Evolutionary conservation across 2,888 invertebrate genomes (phyloP), one percentile per base, ranked within the genome.

Genomic region (Lypha dubia): DNA sequence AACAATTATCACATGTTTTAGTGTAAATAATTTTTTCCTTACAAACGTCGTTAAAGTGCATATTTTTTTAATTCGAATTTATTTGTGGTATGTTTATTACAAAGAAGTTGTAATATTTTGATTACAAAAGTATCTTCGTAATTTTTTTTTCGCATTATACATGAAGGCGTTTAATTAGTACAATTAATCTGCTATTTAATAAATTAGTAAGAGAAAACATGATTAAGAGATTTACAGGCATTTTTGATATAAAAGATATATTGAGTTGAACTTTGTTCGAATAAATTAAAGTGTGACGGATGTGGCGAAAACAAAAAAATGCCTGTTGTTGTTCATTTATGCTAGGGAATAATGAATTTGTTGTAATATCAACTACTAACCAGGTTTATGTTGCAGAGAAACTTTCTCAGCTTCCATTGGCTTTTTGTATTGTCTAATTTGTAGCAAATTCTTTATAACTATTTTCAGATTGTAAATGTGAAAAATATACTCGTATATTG

Each of bases 181-280:
- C 91, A 91, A 91, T 91, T 92, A 92, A 91, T 92, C 90, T 89
- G 92, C 87, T 89, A 88, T 89, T 89, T 89, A 88, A 88, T 88
- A 76, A 87, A 84, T 71, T 79, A 67, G 73, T 73, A 73, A 77
- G 68, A 73, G 67, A 73, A 84, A 84, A 84, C 84, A 84, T 84
- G 76, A 84, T 84, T 84, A 84, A 84, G 62, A 81, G 80, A 81
- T 81, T 79, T 79, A 51, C 22, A 68, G 68, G 49, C 67, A 77
- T 68, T 58, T 20, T 53, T 38, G 6, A 9, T 28, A 44, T 22
- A 67, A 68, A 65, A 5, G 3, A 28, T 80, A 56, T 62, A 44
- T 38, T 20, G 22, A 20, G 53, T 63, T 81, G 80, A 63, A 81
- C 80, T 80, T 80, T 68, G 80, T 46, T 62, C 70, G 22, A 71